Evolutionary conservation across 2,888 invertebrate genomes (phyloP), one percentile per base, ranked within the genome.

Genomic region (Oligia strigilis): DNA sequence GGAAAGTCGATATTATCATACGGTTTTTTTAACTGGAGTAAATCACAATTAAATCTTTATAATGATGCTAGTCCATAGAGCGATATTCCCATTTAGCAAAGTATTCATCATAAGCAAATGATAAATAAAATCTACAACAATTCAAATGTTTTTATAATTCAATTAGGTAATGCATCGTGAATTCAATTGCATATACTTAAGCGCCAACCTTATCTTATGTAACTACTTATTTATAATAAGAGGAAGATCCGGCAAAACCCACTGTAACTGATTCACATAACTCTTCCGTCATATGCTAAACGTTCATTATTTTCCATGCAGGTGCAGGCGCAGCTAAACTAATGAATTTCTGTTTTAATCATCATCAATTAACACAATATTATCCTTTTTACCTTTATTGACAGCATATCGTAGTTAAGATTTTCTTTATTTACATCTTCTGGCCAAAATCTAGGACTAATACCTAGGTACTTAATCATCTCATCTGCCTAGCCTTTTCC

Each of bases 161-260:
- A 73, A 62, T 46, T 23, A 55, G n/a, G 14, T 36, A 36, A 36
- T 36, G 19, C 36, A 55, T 52, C 14, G 11, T 46, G 17, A 75
- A 36, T 72, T 72, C 46, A 46, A 72, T 36, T 75, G 60, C 67
- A 49, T 60, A 55, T n/a, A 55, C 43, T n/a, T 40, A 49, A 49
- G 62, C 76, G 70, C 52, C 58, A 40, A 62, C 40, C 73, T 77
- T 84, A 80, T 77, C 81, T 60, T 66, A 46, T 36, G 17, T 14
- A 36, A 58, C 40, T 67, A 69, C 1, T 2, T 40, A 70, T 29
- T n/a, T 52, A 81, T 81, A 85, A 80, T 80, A 69, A 82, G 83
- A 87, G 75, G 77, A 87, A 88, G 62, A 83, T 60, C 69, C 64
- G 85, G 86, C 75, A 90, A 90, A 90, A 86, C 85, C 89, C 88